Evolutionary conservation across 1,140 invertebrate genomes (phyloP).

Genomic region (Paramacrobiotus metropolitanus): DNA sequence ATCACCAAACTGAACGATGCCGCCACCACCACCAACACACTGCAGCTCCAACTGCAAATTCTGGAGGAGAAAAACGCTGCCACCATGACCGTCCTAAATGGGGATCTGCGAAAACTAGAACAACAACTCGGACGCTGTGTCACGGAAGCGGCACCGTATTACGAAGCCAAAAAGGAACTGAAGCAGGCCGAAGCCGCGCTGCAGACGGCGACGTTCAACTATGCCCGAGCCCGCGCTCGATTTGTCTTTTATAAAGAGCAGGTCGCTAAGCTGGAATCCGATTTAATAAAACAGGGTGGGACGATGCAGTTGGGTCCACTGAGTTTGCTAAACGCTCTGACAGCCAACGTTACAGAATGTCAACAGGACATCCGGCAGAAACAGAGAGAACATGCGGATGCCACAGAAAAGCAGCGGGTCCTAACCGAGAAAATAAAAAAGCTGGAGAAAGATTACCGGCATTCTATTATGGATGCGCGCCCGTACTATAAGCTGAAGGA

Average conservation of each 20-base stretch:
- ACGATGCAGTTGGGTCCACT: background rate
- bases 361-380: background rate
- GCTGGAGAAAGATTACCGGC: background rate
- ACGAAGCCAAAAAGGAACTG: background rate
- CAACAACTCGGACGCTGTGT: background rate
- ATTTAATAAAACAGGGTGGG: background rate
- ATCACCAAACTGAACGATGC: background rate
- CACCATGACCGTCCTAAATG: background rate
- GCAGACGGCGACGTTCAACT: background rate
- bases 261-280: background rate
- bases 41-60: background rate
- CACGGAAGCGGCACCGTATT: background rate
- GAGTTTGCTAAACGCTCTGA: background rate
- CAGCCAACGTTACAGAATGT: background rate
- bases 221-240: background rate
- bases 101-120: background rate
- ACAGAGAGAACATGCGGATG: background rate
- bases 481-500: background rate
- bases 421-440: background rate
- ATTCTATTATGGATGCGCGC: background rate
- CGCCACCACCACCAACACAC: background rate
- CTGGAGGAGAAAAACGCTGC: background rate
- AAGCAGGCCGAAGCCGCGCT: background rate
- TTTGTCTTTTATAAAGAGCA: background rate
- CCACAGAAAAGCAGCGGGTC: background rate